phyloP scores from a whole-genome alignment of 2,113 vertebrate genomes.

The Rhodinocichla rosea region DNA sequence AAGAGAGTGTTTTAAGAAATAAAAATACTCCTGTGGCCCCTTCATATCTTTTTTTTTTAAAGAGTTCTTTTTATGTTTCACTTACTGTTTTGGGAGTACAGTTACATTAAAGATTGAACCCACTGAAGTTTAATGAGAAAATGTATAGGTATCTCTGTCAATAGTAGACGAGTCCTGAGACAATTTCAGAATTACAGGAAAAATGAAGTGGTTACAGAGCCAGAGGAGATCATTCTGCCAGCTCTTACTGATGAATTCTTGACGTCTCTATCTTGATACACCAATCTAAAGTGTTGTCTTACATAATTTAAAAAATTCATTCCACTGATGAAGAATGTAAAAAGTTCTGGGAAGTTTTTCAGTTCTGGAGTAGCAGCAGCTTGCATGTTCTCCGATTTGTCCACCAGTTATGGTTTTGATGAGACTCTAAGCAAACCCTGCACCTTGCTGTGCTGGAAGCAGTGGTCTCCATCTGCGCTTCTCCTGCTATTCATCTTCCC shows the following conservation, averaged over 20 bases:
- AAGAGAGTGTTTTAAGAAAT: neutral
- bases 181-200: neutral
- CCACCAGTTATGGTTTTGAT: neutral
- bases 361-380: neutral
- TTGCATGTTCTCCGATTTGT: neutral
- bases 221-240: neutral
- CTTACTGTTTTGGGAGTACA: neutral
- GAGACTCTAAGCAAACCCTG: neutral
- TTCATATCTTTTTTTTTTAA: neutral
- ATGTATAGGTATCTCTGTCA: neutral
- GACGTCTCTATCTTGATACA: neutral
- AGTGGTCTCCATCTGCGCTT: neutral
- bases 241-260: neutral
- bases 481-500: neutral
- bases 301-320: neutral
- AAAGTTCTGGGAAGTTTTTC: neutral
- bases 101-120: neutral
- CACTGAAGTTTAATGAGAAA: neutral
- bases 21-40: neutral
- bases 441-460: neutral
- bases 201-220: neutral
- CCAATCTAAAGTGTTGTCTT: neutral
- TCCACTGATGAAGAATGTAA: neutral
- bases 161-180: neutral
- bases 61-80: neutral